Conservation (phyloP, 2,113 vertebrate genomes). For the Eulemur macaco region DNA sequence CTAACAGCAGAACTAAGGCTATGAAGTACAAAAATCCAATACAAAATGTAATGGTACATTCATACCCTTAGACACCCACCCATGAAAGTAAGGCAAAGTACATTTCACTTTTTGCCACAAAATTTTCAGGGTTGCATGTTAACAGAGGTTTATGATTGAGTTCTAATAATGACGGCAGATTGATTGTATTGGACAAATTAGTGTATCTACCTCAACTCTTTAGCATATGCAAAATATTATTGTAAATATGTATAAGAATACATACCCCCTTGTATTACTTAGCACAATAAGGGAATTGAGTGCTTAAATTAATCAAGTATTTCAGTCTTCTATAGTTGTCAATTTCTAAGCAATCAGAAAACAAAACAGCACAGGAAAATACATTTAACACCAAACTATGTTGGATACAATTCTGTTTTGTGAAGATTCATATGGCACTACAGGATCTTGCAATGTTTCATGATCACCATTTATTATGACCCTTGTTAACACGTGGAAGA, state of each 20-base stretch:
- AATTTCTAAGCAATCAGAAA: background rate
- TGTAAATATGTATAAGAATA: background rate
- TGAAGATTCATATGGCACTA: background rate
- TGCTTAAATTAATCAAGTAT: background rate
- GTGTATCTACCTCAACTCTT: background rate
- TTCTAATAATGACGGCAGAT: background rate
- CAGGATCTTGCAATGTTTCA: background rate
- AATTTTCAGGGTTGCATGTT: background rate
- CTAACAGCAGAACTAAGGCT: background rate
- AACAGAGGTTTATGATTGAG: background rate
- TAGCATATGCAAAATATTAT: background rate
- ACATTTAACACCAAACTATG: background rate
- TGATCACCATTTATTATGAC: background rate
- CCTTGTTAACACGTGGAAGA: background rate
- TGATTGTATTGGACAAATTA: background rate
- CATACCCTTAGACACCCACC: background rate
- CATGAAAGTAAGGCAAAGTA: background rate
- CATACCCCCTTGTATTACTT: background rate
- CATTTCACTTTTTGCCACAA: background rate
- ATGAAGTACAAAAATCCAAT: background rate
- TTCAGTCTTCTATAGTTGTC: background rate
- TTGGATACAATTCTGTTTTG: background rate
- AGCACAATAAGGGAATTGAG: background rate
- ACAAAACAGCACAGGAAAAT: background rate
- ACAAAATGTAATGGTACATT: background rate